Base-by-base conservation (phyloP, 2,888 invertebrate species). In the Petrophora chlorosata region DNA sequence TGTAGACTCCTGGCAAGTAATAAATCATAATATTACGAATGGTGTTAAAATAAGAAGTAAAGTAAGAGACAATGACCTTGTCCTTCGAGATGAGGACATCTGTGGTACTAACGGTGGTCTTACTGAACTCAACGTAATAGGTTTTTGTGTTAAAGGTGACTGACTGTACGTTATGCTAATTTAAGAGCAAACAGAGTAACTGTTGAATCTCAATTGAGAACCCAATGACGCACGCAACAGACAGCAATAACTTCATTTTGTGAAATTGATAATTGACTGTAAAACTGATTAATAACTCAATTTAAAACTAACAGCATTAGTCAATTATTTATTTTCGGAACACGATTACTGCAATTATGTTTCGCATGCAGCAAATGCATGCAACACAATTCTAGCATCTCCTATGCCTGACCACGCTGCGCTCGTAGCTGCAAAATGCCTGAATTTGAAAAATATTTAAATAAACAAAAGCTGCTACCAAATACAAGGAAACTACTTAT, bases 11-110 rank as follows among this genome's bases (percentile, higher is more conserved):
- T 67, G 70, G 67, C 69, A 52, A 62, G 70, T 73, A 65, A 73
- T 82, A 75, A 78, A 80, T 84, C 79, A 79, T 60, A n/a, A n/a
- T n/a, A 66, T 58, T 28, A 30, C 61, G 65, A 73, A 76, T 73
- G 65, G 65, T 64, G 67, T 63, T 71, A 67, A 74, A 70, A 70
- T 70, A 65, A 76, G 56, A 66, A 76, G 55, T 61, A 51, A 59
- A 70, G 7, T 38, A 40, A 23, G 19, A 55, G 71, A 59, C 63
- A 73, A 61, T 73, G 73, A 73, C 80, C 81, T 84, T 83, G 76
- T 56, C 59, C 66, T 67, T 74, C 32, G 56, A 59, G 68, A 67
- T 70, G 67, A 74, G 65, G 64, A 66, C 62, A 45, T 35, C 3
- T 16, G 29, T 43, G 15, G 5, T 26, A 48, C 32, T 38, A 40